A percentile compares a stretch with the other conserved stretches of the same genome.
These are phyloP conservation scores for Eleutherodactylus coqui DNA, from an alignment of 2,797 vertebrate species.

Conservation along the genomic window DNA sequence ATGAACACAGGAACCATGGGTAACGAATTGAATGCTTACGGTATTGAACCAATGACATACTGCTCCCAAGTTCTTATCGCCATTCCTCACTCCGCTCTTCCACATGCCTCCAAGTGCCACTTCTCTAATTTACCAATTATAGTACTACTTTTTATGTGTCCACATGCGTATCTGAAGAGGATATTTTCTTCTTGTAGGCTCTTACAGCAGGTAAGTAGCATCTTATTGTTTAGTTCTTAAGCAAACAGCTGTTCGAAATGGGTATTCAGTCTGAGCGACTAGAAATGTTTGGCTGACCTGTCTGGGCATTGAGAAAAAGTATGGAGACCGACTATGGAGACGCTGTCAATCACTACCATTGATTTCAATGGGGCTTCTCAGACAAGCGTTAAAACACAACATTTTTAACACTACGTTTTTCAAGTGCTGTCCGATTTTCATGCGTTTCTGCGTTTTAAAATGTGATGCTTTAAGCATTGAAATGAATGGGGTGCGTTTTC, in stretches of 20 bases:
- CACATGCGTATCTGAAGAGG: slow-evolving; percentile 42
- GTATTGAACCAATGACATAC: slow-evolving; percentile 15
- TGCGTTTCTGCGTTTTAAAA: too few species aligned
- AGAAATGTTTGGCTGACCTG: background rate
- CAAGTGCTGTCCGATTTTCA: too few species aligned
- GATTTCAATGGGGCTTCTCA: too few species aligned
- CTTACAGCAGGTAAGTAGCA: background rate
- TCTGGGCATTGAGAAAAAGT: background rate
- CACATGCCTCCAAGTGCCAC: background rate
- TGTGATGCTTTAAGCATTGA: too few species aligned
- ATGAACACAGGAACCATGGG: background rate
- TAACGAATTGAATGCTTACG: slow-evolving; percentile 3
- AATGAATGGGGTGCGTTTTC: too few species aligned
- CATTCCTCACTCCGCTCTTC: slow-evolving; percentile 40
- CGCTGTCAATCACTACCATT: too few species aligned
- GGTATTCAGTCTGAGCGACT: background rate
- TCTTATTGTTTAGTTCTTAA: background rate
- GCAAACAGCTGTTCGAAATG: background rate
- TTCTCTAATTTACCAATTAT: slow-evolving; percentile 53
- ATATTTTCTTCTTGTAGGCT: background rate
- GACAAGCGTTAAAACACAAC: too few species aligned
- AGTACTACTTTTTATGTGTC: slow-evolving; percentile 22
- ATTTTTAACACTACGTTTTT: too few species aligned
- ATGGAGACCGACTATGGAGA: too few species aligned
- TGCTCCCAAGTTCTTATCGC: slow-evolving; percentile 47